phyloP scores from a whole-genome alignment of 2,113 vertebrate genomes.

The Falcunculus frontatus region DNA sequence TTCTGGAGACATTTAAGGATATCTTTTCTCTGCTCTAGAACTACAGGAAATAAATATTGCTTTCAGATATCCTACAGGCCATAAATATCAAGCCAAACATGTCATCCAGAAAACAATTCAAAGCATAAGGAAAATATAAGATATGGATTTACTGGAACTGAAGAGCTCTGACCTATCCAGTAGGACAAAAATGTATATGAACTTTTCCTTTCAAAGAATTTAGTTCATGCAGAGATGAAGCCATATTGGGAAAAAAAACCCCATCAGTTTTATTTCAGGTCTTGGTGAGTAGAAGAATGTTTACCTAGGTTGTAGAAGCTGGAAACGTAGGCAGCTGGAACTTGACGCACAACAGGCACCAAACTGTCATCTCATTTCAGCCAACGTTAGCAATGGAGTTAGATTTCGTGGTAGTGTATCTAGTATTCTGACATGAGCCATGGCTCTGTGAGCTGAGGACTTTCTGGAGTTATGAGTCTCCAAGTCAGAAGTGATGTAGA shows the following conservation, averaged over 20 bases:
- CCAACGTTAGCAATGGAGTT: not conserved
- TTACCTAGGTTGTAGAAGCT: not conserved
- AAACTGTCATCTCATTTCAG: not conserved
- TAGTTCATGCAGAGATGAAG: not conserved
- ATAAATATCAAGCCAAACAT: not conserved
- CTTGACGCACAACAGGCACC: not conserved
- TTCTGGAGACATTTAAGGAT: not conserved
- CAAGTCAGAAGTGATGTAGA: not conserved
- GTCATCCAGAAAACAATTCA: not conserved
- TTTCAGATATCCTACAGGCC: not conserved
- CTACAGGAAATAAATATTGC: not conserved
- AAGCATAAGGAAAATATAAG: not conserved
- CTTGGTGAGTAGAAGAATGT: not conserved
- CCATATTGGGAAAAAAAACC: not conserved
- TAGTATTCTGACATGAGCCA: not conserved
- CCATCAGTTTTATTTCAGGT: not conserved
- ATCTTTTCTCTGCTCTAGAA: not conserved
- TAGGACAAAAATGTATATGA: not conserved
- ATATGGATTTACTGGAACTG: not conserved
- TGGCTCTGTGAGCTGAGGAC: not conserved
- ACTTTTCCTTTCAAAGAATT: not conserved
- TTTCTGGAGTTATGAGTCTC: not conserved
- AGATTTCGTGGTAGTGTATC: not conserved
- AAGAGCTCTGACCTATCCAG: not conserved
- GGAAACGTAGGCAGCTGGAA: not conserved